phyloP scores from a whole-genome alignment of 2,888 invertebrate genomes.

The Pyrrhosoma nymphula region DNA sequence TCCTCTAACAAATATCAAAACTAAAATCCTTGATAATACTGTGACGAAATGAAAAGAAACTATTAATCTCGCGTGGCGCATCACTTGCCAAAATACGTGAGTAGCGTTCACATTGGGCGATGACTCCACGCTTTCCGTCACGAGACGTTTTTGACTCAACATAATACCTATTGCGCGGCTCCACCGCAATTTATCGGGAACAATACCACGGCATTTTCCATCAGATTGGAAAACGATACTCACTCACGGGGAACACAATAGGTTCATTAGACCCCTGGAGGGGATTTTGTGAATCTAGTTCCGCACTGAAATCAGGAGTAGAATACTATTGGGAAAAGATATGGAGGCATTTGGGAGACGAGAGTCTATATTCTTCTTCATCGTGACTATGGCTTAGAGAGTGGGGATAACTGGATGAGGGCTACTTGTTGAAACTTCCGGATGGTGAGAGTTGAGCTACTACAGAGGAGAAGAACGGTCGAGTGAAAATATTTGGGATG shows the following conservation, averaged over 20 bases:
- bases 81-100: neutral
- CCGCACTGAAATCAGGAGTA: neutral
- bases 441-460: neutral
- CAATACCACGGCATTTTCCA: neutral
- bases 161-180: neutral
- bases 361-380: neutral
- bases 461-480: neutral
- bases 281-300: neutral
- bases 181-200: neutral
- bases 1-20: no score
- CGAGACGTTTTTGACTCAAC: neutral
- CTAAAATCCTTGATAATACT: no score
- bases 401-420: neutral
- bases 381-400: neutral
- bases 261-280: neutral
- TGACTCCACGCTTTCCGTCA: neutral
- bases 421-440: neutral
- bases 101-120: neutral
- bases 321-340: neutral
- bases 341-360: neutral
- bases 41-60: no score
- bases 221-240: neutral
- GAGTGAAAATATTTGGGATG: constrained; percentile 18
- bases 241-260: neutral
- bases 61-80: neutral